Conservation (phyloP, 2,113 vertebrate species). For the Tachysurus fulvidraco region DNA sequence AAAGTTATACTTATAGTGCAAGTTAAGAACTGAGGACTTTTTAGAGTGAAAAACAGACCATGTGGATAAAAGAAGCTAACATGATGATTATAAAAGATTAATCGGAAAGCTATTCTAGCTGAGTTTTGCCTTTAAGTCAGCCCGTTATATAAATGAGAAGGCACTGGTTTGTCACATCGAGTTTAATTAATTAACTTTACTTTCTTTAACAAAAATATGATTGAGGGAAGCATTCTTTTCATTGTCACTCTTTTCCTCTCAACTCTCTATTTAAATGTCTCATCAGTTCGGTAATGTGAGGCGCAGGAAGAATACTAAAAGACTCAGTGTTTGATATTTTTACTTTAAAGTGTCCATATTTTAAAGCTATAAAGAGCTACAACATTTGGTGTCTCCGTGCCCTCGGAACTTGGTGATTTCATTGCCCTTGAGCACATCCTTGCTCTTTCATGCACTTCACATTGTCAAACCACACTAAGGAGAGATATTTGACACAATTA, state of each 20-base stretch:
- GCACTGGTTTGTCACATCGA: not conserved
- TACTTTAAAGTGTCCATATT: conserved; percentile 10
- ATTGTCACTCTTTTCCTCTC: not conserved
- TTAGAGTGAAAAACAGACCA: not conserved
- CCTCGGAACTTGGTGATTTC: not conserved
- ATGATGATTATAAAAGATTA: not conserved
- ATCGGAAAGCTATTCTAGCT: not conserved
- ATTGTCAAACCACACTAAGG: not conserved
- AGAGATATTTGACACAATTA: not conserved
- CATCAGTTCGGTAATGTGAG: not conserved
- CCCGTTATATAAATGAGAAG: not conserved
- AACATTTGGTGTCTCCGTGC: not conserved
- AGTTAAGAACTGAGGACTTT: not conserved
- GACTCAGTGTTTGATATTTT: not conserved
- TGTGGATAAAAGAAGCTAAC: not conserved
- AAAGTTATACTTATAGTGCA: not conserved
- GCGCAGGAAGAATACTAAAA: not conserved
- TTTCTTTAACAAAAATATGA: conserved; percentile 4
- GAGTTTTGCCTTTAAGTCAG: not conserved
- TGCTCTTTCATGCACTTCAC: not conserved
- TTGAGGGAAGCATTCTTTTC: not conserved
- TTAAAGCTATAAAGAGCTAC: not conserved
- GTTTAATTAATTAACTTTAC: not conserved
- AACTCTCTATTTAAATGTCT: conserved; percentile 1
- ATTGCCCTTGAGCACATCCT: too few species aligned